Evolutionary conservation across 2,888 invertebrate species (phyloP).

Genomic region (Papilio protenor): DNA sequence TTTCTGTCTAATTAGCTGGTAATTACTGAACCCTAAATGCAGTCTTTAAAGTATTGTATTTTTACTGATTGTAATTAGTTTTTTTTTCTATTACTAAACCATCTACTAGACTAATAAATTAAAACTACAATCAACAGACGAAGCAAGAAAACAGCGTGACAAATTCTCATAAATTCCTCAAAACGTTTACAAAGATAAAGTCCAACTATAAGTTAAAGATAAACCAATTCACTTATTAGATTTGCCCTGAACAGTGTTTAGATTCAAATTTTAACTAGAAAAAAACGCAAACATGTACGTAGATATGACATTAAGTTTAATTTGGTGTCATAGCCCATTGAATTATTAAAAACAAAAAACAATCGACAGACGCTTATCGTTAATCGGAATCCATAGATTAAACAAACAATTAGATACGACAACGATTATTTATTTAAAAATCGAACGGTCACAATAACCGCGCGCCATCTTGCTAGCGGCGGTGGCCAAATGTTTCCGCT

Average conservation of each 20-base stretch:
- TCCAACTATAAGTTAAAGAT: not conserved
- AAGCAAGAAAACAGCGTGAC: not conserved
- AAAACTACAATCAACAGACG: too few species aligned
- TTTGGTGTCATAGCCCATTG: not conserved
- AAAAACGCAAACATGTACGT: not conserved
- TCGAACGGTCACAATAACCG: slow-evolving; percentile 78
- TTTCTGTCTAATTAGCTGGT: slow-evolving; percentile 36
- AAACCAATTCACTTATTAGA: slow-evolving; percentile 19
- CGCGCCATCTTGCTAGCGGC: slow-evolving; percentile 84
- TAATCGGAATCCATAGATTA: slow-evolving; percentile 49
- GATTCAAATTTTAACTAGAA: not conserved
- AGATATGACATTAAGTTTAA: not conserved
- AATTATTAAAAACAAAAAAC: not conserved
- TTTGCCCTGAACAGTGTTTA: not conserved
- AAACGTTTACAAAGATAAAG: not conserved
- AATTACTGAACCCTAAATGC: not conserved
- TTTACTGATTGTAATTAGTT: too few species aligned
- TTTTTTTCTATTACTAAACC: too few species aligned
- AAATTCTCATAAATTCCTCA: not conserved
- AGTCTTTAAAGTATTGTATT: too few species aligned
- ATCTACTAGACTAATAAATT: too few species aligned
- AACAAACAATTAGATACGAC: slow-evolving; percentile 72
- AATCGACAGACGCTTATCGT: not conserved
- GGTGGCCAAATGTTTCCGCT: slow-evolving; percentile 83
- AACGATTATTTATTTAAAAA: slow-evolving; percentile 78